Base-by-base conservation (phyloP, 2,113 vertebrate genomes). In the Chionodraco myersi region DNA sequence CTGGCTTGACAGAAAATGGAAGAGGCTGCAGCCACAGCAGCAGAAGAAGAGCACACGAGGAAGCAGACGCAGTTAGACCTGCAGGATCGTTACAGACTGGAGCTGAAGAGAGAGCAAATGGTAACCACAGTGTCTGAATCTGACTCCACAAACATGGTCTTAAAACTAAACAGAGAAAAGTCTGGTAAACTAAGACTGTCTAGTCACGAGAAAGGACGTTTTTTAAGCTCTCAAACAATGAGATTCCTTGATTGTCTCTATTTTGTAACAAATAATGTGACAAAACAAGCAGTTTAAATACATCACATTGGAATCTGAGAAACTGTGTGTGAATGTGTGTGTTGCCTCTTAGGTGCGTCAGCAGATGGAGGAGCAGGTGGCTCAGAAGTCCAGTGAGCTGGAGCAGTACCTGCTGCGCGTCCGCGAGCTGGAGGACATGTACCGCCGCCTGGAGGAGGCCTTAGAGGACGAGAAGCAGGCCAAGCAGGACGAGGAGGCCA, bases 321-420 rank as follows among this genome's bases (percentile, higher is more conserved):
- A 41, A 41, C 36, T 41, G 36, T 51, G 36, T 64, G 57, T 70
- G 30, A 30, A 47, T 79, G 69, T 79, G 53, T 85, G 80, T 75
- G 58, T 69, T 12, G 23, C 1, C n/a, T 66, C 72, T 81, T 87
- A 99, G 98, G 96, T 97, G 57, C 96, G 97, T 81, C 96, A 96
- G 88, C 94, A 99, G 93, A 98, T 98, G 97, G 97, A 99, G 89
- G 95, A 97, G 82, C 94, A 99, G 91, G 95, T 99, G 81, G 97
- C 97, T 52, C 97, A 98, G 91, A 98, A 99, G 87, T 96, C 97
- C 44, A 96, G 92, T n/a, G 97, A 99, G 82, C 93, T 99, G 88
- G 96, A 98, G 61, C 97, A 97, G 92, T 97, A 98, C 84, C 92
- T 99, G 82, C 96, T 95, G 89, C 95, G 98, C 4, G 96, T 98